A percentile compares a stretch with the other conserved stretches of the same genome.
Evolutionary conservation across 2,888 invertebrate species (phyloP).

Genomic region (Timema podura): DNA sequence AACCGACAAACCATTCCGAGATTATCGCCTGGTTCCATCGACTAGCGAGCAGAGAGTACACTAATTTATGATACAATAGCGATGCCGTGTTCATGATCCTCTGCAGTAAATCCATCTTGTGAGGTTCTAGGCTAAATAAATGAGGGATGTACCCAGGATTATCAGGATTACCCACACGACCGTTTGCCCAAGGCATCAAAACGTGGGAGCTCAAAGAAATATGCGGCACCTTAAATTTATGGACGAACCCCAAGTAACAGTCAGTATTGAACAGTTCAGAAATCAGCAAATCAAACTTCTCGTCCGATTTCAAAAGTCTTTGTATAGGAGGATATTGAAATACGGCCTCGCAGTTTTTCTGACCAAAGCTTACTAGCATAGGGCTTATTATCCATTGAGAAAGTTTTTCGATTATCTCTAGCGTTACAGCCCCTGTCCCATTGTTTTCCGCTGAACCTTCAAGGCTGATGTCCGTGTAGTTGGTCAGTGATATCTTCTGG

Average conservation of each 20-base stretch:
- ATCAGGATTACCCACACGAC: conserved; percentile 54
- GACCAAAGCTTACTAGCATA: not conserved
- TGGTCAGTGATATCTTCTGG: conserved; percentile 13
- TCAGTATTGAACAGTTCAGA: conserved; percentile 69
- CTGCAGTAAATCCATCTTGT: conserved; percentile 24
- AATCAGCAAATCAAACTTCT: conserved; percentile 61
- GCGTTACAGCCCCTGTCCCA: not conserved
- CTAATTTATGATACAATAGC: conserved; percentile 2
- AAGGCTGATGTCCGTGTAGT: conserved; percentile 26
- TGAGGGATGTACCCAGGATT: conserved; percentile 55
- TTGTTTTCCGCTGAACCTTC: conserved; percentile 12
- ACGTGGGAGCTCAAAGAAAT: conserved; percentile 56
- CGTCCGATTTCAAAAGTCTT: conserved; percentile 15
- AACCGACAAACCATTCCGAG: not conserved
- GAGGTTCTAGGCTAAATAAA: conserved; percentile 41
- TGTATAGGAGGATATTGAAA: not conserved
- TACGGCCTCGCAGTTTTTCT: not conserved
- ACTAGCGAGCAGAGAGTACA: not conserved
- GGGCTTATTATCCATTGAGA: not conserved
- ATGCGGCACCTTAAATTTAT: conserved; percentile 54
- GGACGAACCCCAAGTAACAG: conserved; percentile 62
- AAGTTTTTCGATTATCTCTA: not conserved
- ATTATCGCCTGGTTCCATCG: not conserved
- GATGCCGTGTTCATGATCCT: conserved; percentile 20
- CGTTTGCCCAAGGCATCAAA: conserved; percentile 58